Conservation (phyloP, 2,888 invertebrate species). For the Gari tellinella region DNA sequence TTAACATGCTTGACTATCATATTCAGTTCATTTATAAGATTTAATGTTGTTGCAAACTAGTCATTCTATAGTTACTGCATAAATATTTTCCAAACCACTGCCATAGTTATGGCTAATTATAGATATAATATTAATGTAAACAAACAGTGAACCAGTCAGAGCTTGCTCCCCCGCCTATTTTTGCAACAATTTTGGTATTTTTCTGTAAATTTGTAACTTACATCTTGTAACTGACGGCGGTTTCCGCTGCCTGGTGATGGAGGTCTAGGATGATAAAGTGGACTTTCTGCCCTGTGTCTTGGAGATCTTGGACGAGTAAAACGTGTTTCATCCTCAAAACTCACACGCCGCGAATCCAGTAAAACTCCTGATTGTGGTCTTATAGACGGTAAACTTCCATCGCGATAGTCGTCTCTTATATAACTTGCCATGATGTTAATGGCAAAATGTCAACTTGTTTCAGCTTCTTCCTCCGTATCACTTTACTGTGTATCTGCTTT, state of each 20-base stretch:
- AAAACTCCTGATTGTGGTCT: slow-evolving; percentile 20
- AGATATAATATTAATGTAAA: slow-evolving; percentile 25
- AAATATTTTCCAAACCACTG: not conserved
- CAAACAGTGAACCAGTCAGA: slow-evolving; percentile 16
- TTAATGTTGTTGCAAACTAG: no score
- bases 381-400: slow-evolving; percentile 48
- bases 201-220: slow-evolving; percentile 30
- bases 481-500: not conserved
- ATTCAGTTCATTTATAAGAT: no score
- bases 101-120: slow-evolving; percentile 6
- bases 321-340: slow-evolving; percentile 49
- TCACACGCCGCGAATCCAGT: slow-evolving; percentile 35
- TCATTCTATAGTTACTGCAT: no score
- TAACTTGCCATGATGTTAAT: slow-evolving; percentile 49
- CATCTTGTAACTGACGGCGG: slow-evolving; percentile 58
- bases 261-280: slow-evolving; percentile 61
- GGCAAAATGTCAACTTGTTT: not conserved
- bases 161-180: slow-evolving; percentile 22
- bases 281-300: slow-evolving; percentile 32
- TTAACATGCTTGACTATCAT: no score
- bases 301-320: slow-evolving; percentile 10
- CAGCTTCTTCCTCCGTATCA: not conserved
- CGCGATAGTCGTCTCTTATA: slow-evolving; percentile 39
- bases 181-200: not conserved
- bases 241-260: slow-evolving; percentile 56